Evolutionary conservation across 2,797 vertebrate genomes (phyloP).

Genomic region (Lepus townsendii): DNA sequence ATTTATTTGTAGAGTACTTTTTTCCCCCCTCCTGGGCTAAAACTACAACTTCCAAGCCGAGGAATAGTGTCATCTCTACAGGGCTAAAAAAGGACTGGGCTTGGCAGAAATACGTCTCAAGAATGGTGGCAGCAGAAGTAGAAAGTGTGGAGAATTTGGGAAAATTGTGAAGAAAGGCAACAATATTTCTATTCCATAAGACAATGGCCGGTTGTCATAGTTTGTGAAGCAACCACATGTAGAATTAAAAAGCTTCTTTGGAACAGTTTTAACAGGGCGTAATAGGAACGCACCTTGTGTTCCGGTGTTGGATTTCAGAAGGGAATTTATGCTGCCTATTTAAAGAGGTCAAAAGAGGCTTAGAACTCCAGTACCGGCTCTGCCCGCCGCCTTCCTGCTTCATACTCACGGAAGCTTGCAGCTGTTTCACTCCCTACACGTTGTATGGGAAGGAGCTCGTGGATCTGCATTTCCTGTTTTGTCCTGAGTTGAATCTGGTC

Average conservation of each 20-base stretch:
- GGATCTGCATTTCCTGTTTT: neutral
- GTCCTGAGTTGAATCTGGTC: neutral
- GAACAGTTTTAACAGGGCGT: neutral
- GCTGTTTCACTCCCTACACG: neutral
- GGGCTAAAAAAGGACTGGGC: neutral
- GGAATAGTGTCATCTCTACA: neutral
- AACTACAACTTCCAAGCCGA: conserved; percentile 56
- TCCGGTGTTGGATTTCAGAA: conserved; percentile 23
- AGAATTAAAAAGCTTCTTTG: conserved; percentile 27
- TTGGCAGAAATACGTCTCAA: neutral
- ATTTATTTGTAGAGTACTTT: conserved; percentile 78
- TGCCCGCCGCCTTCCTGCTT: neutral
- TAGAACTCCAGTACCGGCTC: neutral
- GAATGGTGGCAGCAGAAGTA: neutral
- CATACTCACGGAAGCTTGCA: neutral
- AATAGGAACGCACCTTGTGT: neutral
- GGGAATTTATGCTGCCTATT: conserved; percentile 42
- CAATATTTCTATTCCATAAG: neutral
- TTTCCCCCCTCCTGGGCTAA: conserved; percentile 50
- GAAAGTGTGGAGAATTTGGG: conserved; percentile 11
- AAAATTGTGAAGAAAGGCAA: conserved; percentile 7
- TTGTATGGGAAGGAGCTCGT: neutral
- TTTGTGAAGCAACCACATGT: conserved; percentile 59
- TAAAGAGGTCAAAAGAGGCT: neutral
- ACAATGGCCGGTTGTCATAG: conserved; percentile 21